Percentiles rank a stretch among this genome's conserved stretches.
Evolutionary conservation across 1,140 invertebrate species (phyloP).

Genomic region (Sycobia sp.): DNA sequence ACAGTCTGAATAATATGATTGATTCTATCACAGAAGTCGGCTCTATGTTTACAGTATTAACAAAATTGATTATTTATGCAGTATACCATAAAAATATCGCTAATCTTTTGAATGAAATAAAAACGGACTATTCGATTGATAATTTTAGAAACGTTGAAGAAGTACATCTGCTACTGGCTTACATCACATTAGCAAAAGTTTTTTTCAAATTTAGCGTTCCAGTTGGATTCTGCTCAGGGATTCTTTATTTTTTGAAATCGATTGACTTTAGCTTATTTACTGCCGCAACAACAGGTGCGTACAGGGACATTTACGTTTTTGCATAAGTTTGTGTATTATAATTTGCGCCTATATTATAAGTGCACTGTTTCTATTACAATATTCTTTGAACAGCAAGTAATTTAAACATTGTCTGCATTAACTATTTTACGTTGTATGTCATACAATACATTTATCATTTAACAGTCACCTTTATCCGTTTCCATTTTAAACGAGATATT

Average conservation of each 20-base stretch:
- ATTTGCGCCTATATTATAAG: too few relatives aligned
- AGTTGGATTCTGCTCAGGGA: not conserved
- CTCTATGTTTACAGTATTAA: not conserved
- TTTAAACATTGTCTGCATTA: too few relatives aligned
- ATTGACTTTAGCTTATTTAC: too few relatives aligned
- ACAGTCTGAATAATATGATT: not conserved
- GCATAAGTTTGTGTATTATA: too few relatives aligned
- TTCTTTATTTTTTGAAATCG: constrained; percentile 1
- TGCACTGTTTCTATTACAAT: too few relatives aligned
- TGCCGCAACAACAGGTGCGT: too few relatives aligned
- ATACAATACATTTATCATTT: too few relatives aligned
- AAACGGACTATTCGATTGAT: not conserved
- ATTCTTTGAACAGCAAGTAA: too few relatives aligned
- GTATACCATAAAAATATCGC: not conserved
- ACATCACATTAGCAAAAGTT: not conserved
- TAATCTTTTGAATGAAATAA: not conserved
- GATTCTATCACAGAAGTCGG: not conserved
- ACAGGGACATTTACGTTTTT: too few relatives aligned
- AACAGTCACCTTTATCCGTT: too few relatives aligned
- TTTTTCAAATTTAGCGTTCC: not conserved
- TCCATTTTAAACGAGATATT: too few relatives aligned
- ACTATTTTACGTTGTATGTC: too few relatives aligned
- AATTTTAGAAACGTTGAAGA: not conserved
- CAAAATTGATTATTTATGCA: not conserved
- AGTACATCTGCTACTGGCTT: not conserved